phyloP scores from a whole-genome alignment of 2,113 vertebrate species.

The Centropus bengalensis region DNA sequence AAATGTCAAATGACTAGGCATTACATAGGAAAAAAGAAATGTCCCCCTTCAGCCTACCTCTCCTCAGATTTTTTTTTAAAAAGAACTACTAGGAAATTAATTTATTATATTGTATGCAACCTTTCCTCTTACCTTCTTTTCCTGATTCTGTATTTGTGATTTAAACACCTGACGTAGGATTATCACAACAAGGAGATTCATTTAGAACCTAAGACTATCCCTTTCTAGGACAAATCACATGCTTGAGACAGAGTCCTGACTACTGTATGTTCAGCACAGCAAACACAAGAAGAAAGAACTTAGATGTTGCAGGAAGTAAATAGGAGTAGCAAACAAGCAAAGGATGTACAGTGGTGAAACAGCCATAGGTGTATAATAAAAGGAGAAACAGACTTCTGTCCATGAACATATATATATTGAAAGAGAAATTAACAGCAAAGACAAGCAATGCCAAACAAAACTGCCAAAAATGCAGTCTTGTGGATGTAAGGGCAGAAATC shows the following conservation, averaged over 20 bases:
- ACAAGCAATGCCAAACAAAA: background rate
- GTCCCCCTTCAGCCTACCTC: background rate
- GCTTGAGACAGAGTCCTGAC: background rate
- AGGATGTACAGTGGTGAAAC: background rate
- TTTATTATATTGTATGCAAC: background rate
- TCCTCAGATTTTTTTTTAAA: background rate
- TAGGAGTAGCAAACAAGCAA: background rate
- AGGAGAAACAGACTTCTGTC: background rate
- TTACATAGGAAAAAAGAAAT: slow-evolving; percentile 5
- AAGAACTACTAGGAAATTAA: background rate
- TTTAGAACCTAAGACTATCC: background rate
- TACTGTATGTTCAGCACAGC: background rate
- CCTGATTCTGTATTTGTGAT: background rate
- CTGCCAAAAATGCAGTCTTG: slow-evolving; percentile 26
- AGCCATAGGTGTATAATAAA: background rate
- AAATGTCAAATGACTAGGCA: background rate
- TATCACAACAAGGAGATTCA: background rate
- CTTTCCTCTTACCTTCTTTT: background rate
- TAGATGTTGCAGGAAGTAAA: background rate
- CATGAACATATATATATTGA: slow-evolving; percentile 45
- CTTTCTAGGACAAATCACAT: slow-evolving; percentile 8
- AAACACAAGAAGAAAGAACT: background rate
- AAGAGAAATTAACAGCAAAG: slow-evolving; percentile 36
- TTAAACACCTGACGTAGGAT: background rate
- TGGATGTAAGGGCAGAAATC: slow-evolving; percentile 32